Base-by-base conservation (phyloP, 2,888 invertebrate species). In the Mythimna albipuncta region DNA sequence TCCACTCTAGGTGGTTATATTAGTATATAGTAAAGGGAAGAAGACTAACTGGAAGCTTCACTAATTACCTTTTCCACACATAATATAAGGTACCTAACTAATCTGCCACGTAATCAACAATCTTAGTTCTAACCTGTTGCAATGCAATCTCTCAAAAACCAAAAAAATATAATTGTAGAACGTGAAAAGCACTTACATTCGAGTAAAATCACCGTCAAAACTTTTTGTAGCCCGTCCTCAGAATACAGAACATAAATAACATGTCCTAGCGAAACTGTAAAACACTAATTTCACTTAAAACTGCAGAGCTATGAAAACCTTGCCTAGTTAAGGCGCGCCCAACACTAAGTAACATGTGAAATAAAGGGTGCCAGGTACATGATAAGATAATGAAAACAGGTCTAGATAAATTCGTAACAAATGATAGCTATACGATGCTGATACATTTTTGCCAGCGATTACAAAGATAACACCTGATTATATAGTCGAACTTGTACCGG, bases 341-440 rank as follows among this genome's bases (percentile, higher is more conserved):
- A 90, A 85, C 87, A 89, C 89, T 89, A 90, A 87, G 88, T 87
- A 89, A 90, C 90, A 91, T 91, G 87, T 93, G 93, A 92, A 95
- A 95, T 94, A 94, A 94, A 94, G 91, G 94, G 92, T 93, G 91
- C 90, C 91, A 88, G 89, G 85, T 89, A 87, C 76, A 79, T 81
- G 96, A 96, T 96, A 95, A 96, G 96, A 96, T 96, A 96, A 93
- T 93, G 90, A 82, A 94, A 95, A 90, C 95, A 94, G 96, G 96
- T 95, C 96, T 96, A 96, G 96, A 96, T 96, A 96, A 95, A 95
- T 94, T 95, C 87, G 91, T 92, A 91, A 88, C 92, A 85, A 90
- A 91, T 91, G 94, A 93, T 93, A 93, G 90, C 90, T 89, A 80
- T 82, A 82, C 80, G 86, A 83, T 84, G 76, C 75, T 82, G 82